A percentile compares a stretch with the other conserved stretches of the same genome.
Evolutionary conservation across 2,888 invertebrate genomes (phyloP).

Genomic region (Sycophila texana): DNA sequence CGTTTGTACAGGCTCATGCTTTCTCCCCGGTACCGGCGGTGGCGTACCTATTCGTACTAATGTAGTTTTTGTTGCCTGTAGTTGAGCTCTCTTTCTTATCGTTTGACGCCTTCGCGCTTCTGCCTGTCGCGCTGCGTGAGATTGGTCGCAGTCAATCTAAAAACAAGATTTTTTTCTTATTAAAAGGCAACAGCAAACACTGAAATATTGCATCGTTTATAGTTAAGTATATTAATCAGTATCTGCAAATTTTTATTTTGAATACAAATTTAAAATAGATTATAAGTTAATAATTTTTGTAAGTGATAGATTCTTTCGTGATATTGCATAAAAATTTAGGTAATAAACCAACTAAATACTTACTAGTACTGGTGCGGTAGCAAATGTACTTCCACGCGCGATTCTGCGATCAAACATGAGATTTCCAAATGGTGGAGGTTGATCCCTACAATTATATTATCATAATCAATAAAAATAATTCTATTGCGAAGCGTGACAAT

Average conservation of each 20-base stretch:
- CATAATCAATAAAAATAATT: too few relatives aligned
- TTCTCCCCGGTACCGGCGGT: conserved; percentile 88
- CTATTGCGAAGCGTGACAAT: not conserved
- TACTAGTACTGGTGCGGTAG: conserved; percentile 73
- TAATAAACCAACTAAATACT: conserved; percentile 64
- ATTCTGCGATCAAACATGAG: conserved; percentile 94
- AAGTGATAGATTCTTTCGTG: too few relatives aligned
- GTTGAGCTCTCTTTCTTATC: conserved; percentile 83
- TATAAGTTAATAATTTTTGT: too few relatives aligned
- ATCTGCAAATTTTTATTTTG: not conserved
- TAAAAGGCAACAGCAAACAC: too few relatives aligned
- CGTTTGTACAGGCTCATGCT: conserved; percentile 92
- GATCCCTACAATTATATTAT: conserved; percentile 75
- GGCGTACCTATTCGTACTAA: conserved; percentile 82
- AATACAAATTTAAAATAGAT: conserved; percentile 3
- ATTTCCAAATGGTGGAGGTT: conserved; percentile 82
- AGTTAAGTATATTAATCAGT: too few relatives aligned
- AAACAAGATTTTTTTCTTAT: too few relatives aligned
- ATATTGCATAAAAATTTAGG: too few relatives aligned
- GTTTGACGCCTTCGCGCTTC: conserved; percentile 85
- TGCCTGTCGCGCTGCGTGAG: conserved; percentile 78
- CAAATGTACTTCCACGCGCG: conserved; percentile 89
- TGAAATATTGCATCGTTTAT: too few relatives aligned
- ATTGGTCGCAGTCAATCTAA: conserved; percentile 77
- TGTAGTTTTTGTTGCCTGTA: conserved; percentile 77